Conservation (phyloP, 2,888 invertebrate species). For the Trichacis sp. region DNA sequence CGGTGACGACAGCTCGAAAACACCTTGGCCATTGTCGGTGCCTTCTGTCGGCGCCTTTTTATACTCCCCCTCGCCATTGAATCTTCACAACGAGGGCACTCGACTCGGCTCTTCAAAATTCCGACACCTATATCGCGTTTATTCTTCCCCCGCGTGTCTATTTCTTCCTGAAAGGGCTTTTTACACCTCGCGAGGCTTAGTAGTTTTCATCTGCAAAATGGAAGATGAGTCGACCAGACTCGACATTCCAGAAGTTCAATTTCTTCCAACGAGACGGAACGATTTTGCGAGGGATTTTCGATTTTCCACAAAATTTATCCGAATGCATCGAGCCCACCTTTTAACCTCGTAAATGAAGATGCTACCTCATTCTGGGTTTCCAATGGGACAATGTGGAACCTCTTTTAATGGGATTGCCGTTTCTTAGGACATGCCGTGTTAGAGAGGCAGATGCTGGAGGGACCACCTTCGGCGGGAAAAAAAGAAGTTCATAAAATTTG, state of each 20-base stretch:
- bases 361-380: constrained; percentile 20
- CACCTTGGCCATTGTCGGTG: constrained; percentile 29
- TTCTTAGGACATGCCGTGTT: constrained; percentile 53
- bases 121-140: no score
- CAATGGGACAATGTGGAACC: constrained; percentile 9
- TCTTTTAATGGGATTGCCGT: constrained; percentile 20
- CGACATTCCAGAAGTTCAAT: no score
- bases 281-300: constrained; percentile 2
- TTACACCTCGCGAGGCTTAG: no score
- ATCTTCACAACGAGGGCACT: constrained; percentile 31
- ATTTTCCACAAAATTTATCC: neutral
- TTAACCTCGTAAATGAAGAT: neutral
- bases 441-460: constrained; percentile 22
- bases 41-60: constrained; percentile 20
- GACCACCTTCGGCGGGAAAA: constrained; percentile 51
- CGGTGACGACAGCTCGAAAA: constrained; percentile 44
- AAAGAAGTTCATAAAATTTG: constrained; percentile 58
- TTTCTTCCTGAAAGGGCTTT: no score
- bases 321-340: no score
- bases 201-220: constrained; percentile 39
- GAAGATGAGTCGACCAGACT: constrained; percentile 39
- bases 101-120: constrained; percentile 17
- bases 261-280: no score
- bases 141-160: no score
- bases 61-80: constrained; percentile 23